Percentiles rank a stretch among this genome's conserved stretches.
Evolutionary conservation across 2,888 invertebrate genomes (phyloP).

Genomic region (Bellardia pandia): DNA sequence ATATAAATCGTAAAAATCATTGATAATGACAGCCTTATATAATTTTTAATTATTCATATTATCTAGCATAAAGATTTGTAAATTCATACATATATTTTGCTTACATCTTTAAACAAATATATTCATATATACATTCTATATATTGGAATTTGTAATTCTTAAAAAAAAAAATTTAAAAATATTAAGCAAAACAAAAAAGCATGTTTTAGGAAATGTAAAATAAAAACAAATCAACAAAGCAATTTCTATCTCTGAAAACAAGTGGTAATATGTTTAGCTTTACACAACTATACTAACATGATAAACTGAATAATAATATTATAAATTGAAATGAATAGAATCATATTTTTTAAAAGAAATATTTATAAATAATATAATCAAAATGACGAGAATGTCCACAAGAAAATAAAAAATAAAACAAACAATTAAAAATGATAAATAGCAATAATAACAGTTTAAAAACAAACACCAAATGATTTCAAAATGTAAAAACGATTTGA

Average conservation of each 20-base stretch:
- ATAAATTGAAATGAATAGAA: conserved; percentile 44
- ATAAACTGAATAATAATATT: conserved; percentile 30
- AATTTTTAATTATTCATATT: conserved; percentile 61
- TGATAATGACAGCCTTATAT: conserved; percentile 69
- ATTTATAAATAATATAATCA: conserved; percentile 48
- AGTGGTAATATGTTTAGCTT: conserved; percentile 64
- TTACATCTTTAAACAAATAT: conserved; percentile 58
- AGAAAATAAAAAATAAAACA: conserved; percentile 33
- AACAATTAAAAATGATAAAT: conserved; percentile 48
- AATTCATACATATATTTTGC: conserved; percentile 58
- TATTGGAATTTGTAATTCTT: conserved; percentile 60
- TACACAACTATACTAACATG: conserved; percentile 56
- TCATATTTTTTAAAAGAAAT: conserved; percentile 65
- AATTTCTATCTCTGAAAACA: conserved; percentile 61
- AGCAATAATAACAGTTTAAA: conserved; percentile 66
- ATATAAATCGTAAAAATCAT: conserved; percentile 36
- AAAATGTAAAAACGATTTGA: conserved; percentile 67
- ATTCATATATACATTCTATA: conserved; percentile 7
- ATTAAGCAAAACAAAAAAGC: conserved; percentile 41
- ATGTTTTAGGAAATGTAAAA: conserved; percentile 64
- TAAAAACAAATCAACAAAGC: conserved; percentile 52
- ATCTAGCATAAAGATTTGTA: conserved; percentile 56
- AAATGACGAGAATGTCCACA: conserved; percentile 45
- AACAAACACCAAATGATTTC: conserved; percentile 70
- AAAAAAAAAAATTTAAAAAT: conserved; percentile 72